These are phyloP conservation scores for Esperia sulphurella DNA, from an alignment of 2,888 invertebrate genomes.

Conservation along the genomic window DNA sequence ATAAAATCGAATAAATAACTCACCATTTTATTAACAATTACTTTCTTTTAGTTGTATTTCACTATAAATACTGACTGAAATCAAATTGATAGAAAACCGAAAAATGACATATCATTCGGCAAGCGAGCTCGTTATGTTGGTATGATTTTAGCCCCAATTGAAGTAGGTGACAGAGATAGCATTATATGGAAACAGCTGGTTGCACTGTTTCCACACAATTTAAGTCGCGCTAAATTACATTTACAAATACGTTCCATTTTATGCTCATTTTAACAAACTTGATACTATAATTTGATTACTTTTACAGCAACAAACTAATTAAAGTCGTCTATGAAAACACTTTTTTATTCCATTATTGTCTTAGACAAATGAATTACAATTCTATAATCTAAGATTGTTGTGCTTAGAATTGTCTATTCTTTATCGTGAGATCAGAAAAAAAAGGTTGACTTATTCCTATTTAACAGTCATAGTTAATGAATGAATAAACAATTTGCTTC, in stretches of 20 bases:
- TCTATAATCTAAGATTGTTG: no score
- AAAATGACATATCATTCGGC: slow-evolving; percentile 70
- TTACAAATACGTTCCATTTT: background rate
- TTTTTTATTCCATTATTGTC: no score
- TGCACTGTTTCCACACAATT: background rate
- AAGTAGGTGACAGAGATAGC: background rate
- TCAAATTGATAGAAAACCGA: slow-evolving; percentile 35
- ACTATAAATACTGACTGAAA: slow-evolving; percentile 24
- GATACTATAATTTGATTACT: no score
- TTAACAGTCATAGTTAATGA: no score
- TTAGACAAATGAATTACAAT: no score
- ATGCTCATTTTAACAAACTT: background rate
- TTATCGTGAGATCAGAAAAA: no score
- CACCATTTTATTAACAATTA: slow-evolving; percentile 42
- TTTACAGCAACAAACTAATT: no score
- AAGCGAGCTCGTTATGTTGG: background rate
- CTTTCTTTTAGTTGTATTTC: slow-evolving; percentile 21
- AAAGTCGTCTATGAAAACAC: no score
- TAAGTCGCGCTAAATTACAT: background rate
- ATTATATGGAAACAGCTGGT: background rate
- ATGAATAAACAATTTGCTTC: no score
- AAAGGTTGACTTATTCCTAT: no score
- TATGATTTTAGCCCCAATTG: background rate
- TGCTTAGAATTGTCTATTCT: no score
- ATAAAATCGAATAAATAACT: slow-evolving; percentile 16